A percentile compares a stretch with the other conserved stretches of the same genome.
Evolutionary conservation across 2,888 invertebrate species (phyloP).

Genomic region (Zygogramma bicolorata): DNA sequence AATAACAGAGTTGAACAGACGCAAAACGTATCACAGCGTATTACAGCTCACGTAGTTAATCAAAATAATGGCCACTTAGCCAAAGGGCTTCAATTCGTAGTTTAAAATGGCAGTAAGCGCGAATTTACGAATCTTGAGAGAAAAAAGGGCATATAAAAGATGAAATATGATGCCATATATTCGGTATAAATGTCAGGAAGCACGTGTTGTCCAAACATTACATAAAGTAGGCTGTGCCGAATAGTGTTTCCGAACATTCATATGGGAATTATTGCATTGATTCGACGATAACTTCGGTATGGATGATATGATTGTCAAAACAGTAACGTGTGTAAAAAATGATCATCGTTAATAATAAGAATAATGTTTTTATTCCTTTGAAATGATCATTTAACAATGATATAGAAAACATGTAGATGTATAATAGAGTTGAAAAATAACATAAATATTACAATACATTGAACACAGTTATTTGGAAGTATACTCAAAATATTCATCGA

Average conservation of each 20-base stretch:
- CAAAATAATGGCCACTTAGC: conserved; percentile 45
- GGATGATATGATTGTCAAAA: background rate
- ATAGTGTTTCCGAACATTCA: conserved; percentile 61
- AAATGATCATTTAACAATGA: no score
- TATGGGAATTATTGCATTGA: background rate
- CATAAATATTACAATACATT: no score
- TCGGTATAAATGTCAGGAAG: conserved; percentile 63
- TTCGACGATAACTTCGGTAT: background rate
- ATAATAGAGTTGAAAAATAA: no score
- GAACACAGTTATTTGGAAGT: no score
- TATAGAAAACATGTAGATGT: no score
- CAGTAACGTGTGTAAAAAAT: no score
- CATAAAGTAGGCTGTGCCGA: conserved; percentile 60
- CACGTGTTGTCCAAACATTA: conserved; percentile 66
- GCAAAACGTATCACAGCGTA: background rate
- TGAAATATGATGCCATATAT: conserved; percentile 64
- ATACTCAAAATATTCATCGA: no score
- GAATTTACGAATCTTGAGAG: conserved; percentile 50
- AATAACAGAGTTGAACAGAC: background rate
- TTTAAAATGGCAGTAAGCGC: conserved; percentile 44
- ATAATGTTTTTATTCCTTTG: no score
- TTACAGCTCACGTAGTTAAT: conserved; percentile 36
- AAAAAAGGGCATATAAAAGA: conserved; percentile 58
- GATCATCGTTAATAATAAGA: no score
- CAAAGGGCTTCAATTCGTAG: conserved; percentile 36